These are phyloP conservation scores for Sclerodermus sp. DNA, from an alignment of 2,888 invertebrate genomes.

Conservation along the genomic window DNA sequence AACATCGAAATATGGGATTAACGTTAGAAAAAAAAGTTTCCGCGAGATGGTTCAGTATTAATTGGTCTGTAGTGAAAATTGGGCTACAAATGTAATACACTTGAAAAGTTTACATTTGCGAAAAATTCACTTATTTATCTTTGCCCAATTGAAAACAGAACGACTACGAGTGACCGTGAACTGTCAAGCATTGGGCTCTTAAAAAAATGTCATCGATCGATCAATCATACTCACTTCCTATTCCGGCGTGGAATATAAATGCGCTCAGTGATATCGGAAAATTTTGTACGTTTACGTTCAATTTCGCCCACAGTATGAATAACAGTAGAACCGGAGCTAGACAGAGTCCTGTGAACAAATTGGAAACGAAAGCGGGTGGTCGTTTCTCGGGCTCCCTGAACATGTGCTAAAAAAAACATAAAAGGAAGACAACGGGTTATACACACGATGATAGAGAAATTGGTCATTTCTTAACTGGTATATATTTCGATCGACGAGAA, in stretches of 20 bases:
- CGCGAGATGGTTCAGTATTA: conserved; percentile 1
- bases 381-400: conserved; percentile 92
- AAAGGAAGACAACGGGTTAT: conserved; percentile 9
- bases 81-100: conserved; percentile 47
- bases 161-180: conserved; percentile 18
- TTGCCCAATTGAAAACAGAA: conserved; percentile 45
- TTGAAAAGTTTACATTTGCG: conserved; percentile 35
- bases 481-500: no score
- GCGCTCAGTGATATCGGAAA: conserved; percentile 79
- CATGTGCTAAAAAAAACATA: conserved; percentile 68
- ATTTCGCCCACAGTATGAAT: conserved; percentile 80
- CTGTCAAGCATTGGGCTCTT: conserved; percentile 43
- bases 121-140: conserved; percentile 48
- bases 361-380: conserved; percentile 84
- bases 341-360: conserved; percentile 84
- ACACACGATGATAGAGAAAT: no score
- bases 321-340: conserved; percentile 81
- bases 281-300: conserved; percentile 84
- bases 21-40: not conserved
- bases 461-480: no score
- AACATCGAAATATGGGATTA: not conserved
- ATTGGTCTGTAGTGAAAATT: conserved; percentile 42
- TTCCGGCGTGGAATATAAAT: conserved; percentile 86
- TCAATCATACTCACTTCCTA: conserved; percentile 69
- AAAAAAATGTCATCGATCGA: conserved; percentile 15